Evolutionary conservation across 2,888 invertebrate species (phyloP).

Genomic region (Lepas anatifera): DNA sequence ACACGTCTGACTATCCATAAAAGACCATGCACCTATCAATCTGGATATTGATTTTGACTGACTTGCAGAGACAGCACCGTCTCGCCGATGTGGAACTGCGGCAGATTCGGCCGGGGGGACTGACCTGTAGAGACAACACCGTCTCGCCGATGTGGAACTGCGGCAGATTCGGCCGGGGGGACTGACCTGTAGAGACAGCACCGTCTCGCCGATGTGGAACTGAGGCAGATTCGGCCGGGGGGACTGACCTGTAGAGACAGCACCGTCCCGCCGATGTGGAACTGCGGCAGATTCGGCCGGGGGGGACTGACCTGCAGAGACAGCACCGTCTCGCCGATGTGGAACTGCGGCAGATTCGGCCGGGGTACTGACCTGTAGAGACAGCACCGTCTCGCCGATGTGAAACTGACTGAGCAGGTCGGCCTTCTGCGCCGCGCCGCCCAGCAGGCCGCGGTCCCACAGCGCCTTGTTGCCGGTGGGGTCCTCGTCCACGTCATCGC

Average conservation of each 20-base stretch:
- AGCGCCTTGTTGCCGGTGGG: conserved; percentile 96
- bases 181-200: conserved; percentile 70
- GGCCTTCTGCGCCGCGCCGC: conserved; percentile 95
- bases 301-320: conserved; percentile 55
- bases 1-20: no score
- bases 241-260: no score
- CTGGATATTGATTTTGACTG: no score
- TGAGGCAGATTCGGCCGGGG: no score
- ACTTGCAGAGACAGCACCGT: no score
- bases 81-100: no score
- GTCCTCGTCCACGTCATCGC: conserved; percentile 98
- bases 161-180: no score
- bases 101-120: no score
- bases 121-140: conserved; percentile 73
- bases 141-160: conserved; percentile 95
- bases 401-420: conserved; percentile 88
- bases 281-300: no score
- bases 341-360: no score
- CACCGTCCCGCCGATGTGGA: no score
- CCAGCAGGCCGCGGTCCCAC: conserved; percentile 78
- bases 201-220: conserved; percentile 92
- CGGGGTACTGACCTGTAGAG: conserved; percentile 52
- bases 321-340: conserved; percentile 89
- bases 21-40: no score
- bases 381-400: conserved; percentile 88